These are phyloP conservation scores for Trogon melanurus DNA, from an alignment of 2,113 vertebrate species.

Conservation along the genomic window DNA sequence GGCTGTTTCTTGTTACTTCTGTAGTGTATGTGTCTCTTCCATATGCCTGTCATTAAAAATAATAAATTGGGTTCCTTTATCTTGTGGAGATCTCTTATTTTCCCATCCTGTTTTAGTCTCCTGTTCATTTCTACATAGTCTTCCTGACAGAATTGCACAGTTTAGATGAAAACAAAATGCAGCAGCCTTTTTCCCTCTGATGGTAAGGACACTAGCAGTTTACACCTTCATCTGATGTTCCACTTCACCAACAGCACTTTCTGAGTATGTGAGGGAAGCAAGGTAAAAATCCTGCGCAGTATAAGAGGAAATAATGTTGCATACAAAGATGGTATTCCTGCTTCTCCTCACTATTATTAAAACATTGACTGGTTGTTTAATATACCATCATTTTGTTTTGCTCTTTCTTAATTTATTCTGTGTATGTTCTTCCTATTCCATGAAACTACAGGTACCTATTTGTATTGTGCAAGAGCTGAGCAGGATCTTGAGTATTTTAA, in stretches of 20 bases:
- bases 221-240: not conserved
- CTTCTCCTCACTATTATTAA: not conserved
- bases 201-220: slow-evolving; percentile 31
- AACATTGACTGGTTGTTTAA: not conserved
- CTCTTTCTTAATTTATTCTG: not conserved
- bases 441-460: not conserved
- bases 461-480: rapidly evolving
- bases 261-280: not conserved
- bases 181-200: slow-evolving; percentile 26
- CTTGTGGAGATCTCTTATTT: slow-evolving; percentile 21
- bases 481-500: not conserved
- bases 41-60: slow-evolving; percentile 55
- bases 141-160: slow-evolving; percentile 38
- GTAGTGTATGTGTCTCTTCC: not conserved
- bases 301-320: not conserved
- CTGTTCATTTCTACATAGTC: not conserved
- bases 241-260: not conserved
- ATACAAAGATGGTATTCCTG: not conserved
- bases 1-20: slow-evolving; percentile 56
- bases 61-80: slow-evolving; percentile 49
- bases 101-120: not conserved
- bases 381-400: not conserved
- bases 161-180: slow-evolving; percentile 59
- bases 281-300: not conserved
- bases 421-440: not conserved